Conservation (phyloP, 2,113 vertebrate genomes). For the Rissa tridactyla region DNA sequence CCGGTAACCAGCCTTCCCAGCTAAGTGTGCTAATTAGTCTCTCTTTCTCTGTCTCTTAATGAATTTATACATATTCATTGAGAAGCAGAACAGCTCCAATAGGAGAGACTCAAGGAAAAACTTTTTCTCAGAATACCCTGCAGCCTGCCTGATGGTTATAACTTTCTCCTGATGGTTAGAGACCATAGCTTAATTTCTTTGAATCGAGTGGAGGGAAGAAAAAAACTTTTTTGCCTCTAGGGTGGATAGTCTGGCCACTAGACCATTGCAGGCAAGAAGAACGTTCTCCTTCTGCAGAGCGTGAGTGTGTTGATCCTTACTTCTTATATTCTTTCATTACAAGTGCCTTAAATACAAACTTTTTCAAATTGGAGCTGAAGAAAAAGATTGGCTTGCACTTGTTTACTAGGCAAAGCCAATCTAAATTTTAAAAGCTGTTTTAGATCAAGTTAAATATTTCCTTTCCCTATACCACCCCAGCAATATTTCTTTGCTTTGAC, state of each 20-base stretch:
- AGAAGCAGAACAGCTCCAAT: not conserved
- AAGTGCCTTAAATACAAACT: not conserved
- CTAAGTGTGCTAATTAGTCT: constrained; percentile 26
- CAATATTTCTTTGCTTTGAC: not conserved
- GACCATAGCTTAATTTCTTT: not conserved
- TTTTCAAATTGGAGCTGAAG: not conserved
- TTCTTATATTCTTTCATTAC: not conserved
- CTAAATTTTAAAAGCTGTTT: not conserved
- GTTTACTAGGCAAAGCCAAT: not conserved
- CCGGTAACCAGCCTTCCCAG: not conserved
- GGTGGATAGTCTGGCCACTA: not conserved
- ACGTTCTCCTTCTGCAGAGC: not conserved
- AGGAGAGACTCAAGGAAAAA: not conserved
- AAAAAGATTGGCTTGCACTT: not conserved
- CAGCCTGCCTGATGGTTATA: not conserved
- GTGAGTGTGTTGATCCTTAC: not conserved
- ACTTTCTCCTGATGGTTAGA: constrained; percentile 23
- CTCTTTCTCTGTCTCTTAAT: not conserved
- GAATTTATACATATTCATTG: constrained; percentile 25
- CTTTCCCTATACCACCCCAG: not conserved
- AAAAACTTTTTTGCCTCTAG: not conserved
- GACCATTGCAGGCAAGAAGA: not conserved
- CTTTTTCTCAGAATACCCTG: not conserved
- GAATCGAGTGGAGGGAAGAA: not conserved
- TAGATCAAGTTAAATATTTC: not conserved